Evolutionary conservation across 2,113 vertebrate species (phyloP).

Genomic region (Cromileptes altivelis): DNA sequence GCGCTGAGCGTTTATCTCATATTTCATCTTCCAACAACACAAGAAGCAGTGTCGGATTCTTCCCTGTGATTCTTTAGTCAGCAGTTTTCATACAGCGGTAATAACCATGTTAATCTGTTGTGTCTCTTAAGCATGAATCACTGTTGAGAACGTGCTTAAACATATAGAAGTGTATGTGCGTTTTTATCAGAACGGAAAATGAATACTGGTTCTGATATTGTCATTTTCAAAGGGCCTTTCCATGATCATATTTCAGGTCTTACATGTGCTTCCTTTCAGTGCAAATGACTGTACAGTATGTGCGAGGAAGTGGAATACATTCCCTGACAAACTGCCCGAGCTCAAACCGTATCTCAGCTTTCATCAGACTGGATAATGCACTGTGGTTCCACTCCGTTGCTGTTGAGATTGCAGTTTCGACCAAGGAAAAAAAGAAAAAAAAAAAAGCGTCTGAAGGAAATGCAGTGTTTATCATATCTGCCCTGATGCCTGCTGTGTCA

Average conservation of each 20-base stretch:
- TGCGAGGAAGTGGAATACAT: constrained; percentile 44
- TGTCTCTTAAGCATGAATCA: background rate
- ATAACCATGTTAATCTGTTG: constrained; percentile 18
- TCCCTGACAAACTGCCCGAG: constrained; percentile 31
- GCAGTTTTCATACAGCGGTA: constrained; percentile 5
- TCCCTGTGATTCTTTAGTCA: constrained; percentile 20
- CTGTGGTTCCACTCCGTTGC: constrained; percentile 60
- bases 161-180: background rate
- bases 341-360: constrained; percentile 54
- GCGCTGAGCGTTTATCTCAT: constrained; percentile 46
- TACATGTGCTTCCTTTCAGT: constrained; percentile 14
- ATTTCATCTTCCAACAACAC: constrained; percentile 56
- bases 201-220: constrained; percentile 6
- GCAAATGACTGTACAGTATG: constrained; percentile 37
- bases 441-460: constrained; percentile 16
- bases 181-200: constrained; percentile 31
- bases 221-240: constrained; percentile 16
- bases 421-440: background rate
- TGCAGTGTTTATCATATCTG: constrained; percentile 57
- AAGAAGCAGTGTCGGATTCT: constrained; percentile 34
- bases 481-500: constrained; percentile 39
- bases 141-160: background rate
- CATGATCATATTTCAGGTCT: constrained; percentile 21
- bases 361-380: constrained; percentile 61
- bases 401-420: constrained; percentile 44